Conservation (phyloP, 2,113 vertebrate species). For the Phoenicopterus ruber region DNA sequence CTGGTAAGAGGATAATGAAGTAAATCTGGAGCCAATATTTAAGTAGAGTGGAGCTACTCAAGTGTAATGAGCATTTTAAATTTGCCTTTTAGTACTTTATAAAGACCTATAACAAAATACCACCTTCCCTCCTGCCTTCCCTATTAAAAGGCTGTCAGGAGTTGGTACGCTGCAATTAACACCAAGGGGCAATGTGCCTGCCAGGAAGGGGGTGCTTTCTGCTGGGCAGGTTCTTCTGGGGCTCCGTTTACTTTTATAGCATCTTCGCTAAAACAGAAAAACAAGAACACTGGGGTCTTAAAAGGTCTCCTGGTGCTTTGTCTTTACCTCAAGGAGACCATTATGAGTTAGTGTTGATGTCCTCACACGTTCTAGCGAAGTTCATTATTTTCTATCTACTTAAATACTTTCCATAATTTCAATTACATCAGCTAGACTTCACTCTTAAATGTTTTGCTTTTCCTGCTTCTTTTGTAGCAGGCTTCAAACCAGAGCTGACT, state of each 20-base stretch:
- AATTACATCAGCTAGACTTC: not conserved
- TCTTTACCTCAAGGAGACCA: not conserved
- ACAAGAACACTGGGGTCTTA: constrained; percentile 7
- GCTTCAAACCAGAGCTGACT: not conserved
- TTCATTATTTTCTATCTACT: constrained; percentile 1
- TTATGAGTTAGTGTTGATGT: not conserved
- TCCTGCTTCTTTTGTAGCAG: not conserved
- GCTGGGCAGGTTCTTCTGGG: not conserved
- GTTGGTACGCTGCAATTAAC: not conserved
- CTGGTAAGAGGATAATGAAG: constrained; percentile 64
- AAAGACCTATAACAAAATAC: constrained; percentile 13
- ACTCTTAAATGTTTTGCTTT: not conserved
- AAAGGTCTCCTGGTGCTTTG: constrained; percentile 37
- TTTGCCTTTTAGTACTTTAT: constrained; percentile 54
- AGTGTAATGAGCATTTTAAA: constrained; percentile 46
- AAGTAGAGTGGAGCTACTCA: constrained; percentile 28
- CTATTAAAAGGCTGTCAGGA: constrained; percentile 3
- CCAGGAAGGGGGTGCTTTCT: not conserved
- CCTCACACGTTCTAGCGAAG: not conserved
- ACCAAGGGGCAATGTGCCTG: not conserved
- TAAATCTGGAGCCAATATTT: constrained; percentile 41
- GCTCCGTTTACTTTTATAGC: not conserved
- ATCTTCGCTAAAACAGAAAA: constrained; percentile 8
- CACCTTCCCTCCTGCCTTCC: not conserved
- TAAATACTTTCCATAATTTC: not conserved